Evolutionary conservation across 2,113 vertebrate genomes (phyloP), one percentile per base, ranked within the genome.

Genomic region (Trachemys scripta): DNA sequence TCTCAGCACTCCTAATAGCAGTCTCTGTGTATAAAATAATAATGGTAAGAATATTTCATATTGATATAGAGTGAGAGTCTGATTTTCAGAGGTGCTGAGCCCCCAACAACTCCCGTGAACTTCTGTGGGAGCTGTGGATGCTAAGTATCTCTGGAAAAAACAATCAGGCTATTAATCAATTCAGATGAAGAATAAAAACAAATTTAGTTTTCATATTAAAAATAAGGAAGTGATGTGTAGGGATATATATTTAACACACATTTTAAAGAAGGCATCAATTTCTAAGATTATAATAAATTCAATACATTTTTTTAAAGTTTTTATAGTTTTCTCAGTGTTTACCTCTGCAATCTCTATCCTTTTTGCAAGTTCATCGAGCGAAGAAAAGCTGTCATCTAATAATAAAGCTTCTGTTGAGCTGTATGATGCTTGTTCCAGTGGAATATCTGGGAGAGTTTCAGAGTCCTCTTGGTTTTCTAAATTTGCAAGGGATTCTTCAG

Each of bases 311-410:
- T 4, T 22, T 1, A 3, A 84, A 87, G 20, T 75, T 57, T 88
- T 94, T 47, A 88, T 14, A 92, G 57, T 69, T 95, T 59, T 94
- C 54, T 42, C 9, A 90, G 19, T 90, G 94, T 94, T 98, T 98
- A 99, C 99, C 99, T 99, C 99, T 76, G 99, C 98, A 88, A 99
- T 98, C 97, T 99, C 97, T 97, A 99, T 99, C 95, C 98, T 99
- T 92, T 98, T 99, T 94, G 98, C 99, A 95, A 99, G 98, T 93
- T 99, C 99, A 94, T 99, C 99, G 59, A 99, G 99, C 79, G 99
- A 99, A 85, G 99, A 98, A 90, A 98, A 98, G 76, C 98, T 97
- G 3, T 99, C 99, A 51, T 98, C 98, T 5, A 98, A 88, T 47
- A 98, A 98, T 92, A 98, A 97, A 85, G 89, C 94, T 90, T 99